phyloP scores from a whole-genome alignment of 2,888 invertebrate genomes.

The Metacarcinus magister region DNA sequence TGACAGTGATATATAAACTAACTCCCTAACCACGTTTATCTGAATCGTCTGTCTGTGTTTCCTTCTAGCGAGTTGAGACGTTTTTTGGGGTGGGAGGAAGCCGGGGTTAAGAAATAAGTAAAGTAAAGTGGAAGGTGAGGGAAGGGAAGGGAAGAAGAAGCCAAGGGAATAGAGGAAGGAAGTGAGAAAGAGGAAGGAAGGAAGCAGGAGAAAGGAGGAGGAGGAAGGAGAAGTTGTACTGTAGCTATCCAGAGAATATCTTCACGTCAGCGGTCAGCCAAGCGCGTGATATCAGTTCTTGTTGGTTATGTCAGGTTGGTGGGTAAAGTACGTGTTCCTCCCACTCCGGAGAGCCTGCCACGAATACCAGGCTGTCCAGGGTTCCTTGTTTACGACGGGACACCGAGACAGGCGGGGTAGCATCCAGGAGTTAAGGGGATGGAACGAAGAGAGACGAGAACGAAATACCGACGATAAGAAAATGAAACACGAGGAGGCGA shows the following conservation, averaged over 20 bases:
- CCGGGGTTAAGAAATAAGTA: not conserved
- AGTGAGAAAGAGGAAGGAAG: not conserved
- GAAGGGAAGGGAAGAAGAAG: not conserved
- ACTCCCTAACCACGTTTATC: not conserved
- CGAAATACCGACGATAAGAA: not conserved
- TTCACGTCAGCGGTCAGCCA: constrained; percentile 1
- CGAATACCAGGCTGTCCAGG: constrained; percentile 19
- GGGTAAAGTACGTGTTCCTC: not conserved
- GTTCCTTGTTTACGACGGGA: constrained; percentile 46
- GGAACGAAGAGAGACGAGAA: not conserved
- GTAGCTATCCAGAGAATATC: not conserved
- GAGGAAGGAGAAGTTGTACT: not conserved
- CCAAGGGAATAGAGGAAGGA: not conserved
- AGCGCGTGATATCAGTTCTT: not conserved
- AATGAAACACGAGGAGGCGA: constrained; percentile 40
- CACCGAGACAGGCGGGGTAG: not conserved
- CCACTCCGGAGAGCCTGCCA: not conserved
- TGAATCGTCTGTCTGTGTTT: not conserved
- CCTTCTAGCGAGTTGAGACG: not conserved
- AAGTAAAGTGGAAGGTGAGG: not conserved
- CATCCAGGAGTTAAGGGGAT: not conserved
- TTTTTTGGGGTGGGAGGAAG: not conserved
- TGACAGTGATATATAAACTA: not conserved
- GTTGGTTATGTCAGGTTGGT: not conserved
- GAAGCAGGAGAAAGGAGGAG: not conserved